Evolutionary conservation across 2,888 invertebrate genomes (phyloP).

Genomic region (Drosophila subsilvestris): DNA sequence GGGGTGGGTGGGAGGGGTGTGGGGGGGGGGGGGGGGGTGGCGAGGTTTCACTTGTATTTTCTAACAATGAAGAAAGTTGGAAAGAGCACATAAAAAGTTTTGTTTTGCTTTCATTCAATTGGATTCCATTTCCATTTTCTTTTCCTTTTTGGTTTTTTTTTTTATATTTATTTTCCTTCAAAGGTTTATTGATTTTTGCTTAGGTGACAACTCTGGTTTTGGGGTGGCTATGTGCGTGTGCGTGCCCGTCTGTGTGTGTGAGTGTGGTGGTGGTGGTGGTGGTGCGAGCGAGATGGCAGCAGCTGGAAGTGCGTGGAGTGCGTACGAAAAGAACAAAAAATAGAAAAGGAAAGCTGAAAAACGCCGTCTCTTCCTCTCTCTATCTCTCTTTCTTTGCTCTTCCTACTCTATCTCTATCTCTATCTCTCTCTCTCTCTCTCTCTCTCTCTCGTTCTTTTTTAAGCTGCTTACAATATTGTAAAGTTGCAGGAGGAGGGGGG

Average conservation of each 20-base stretch:
- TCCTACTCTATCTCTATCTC: background rate
- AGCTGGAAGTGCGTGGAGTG: conserved; percentile 32
- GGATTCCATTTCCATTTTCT: conserved; percentile 8
- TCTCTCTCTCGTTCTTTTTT: background rate
- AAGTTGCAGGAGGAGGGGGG: background rate
- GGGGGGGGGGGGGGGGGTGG: conserved; percentile 1
- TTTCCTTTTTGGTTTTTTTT: conserved; percentile 11
- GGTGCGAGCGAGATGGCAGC: conserved; percentile 54
- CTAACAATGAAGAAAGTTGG: background rate
- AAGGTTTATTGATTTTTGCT: conserved; percentile 52
- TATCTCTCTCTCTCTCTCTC: background rate
- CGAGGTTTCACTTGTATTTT: background rate
- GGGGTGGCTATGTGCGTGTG: conserved; percentile 7
- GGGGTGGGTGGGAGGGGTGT: background rate
- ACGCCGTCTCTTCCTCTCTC: conserved; percentile 6
- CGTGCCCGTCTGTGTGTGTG: conserved; percentile 2
- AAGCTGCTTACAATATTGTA: conserved; percentile 33
- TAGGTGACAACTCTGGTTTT: conserved; percentile 59
- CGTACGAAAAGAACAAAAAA: conserved; percentile 12
- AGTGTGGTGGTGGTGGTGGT: too few relatives aligned
- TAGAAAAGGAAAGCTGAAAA: conserved; percentile 19
- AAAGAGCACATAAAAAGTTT: conserved; percentile 36
- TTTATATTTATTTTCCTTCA: conserved; percentile 24
- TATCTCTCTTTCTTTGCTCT: background rate
- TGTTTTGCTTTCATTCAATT: conserved; percentile 37